Evolutionary conservation across 2,797 vertebrate species (phyloP), one percentile per base, ranked within the genome.

Genomic region (Galagoides demidoff): DNA sequence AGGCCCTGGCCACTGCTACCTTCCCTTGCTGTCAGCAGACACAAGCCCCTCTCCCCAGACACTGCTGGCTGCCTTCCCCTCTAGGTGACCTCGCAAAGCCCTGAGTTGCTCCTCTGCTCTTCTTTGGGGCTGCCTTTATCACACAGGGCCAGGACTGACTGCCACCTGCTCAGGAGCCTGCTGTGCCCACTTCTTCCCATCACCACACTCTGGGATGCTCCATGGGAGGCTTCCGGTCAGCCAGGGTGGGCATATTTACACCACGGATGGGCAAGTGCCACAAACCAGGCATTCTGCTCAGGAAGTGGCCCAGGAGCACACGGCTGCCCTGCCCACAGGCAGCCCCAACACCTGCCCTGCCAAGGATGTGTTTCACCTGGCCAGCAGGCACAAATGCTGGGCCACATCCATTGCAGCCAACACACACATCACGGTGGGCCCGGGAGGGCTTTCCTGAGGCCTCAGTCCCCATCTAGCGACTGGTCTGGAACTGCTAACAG

Each of bases 21-120:
- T 17, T 20, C 1, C 7, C 43, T 49, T 27, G 31, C 7, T 31
- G 13, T 34, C 12, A 23, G 10, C 12, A 4, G 76, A 25, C n/a
- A 34, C 3, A 0, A 27, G n/a, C 19, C 52, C 49, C 7, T 31
- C 7, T 37, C 49, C 29, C 49, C 31, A 6, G 20, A 19, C 19
- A 8, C 52, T 57, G 20, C 5, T n/a, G 49, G 74, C 49, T 13
- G 3, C 20, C 49, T 34, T 13, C 31, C 49, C 22, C 16, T 22
- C 52, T 0, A 7, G n/a, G 23, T 1, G 16, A 13, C 29, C n/a
- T 52, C 5, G 1, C 1, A 25, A 8, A 22, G 23, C 9, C 59
- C 39, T 13, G 52, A 27, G n/a, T 8, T 13, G 17, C 6, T 2
- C 11, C 0, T 63, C 9, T 2, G 22, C 13, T 19, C 31, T 13